Evolutionary conservation across 2,113 vertebrate species (phyloP), one percentile per base, ranked within the genome.

Genomic region (Steatornis caripensis): DNA sequence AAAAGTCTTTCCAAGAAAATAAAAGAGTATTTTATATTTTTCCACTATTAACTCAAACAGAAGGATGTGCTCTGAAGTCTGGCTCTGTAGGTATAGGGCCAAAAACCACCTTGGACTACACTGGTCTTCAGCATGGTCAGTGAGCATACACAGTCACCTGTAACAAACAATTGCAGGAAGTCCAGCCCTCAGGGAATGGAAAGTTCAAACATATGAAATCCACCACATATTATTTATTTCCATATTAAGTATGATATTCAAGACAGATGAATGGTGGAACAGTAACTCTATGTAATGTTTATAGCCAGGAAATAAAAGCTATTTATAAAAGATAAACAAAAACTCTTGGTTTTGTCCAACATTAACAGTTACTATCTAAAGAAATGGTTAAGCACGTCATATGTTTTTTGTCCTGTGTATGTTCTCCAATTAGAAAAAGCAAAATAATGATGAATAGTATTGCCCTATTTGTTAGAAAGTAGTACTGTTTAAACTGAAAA

Each of bases 81-180:
- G 46, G 32, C 11, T 76, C 68, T 84, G 51, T 6, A 86, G 8
- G 39, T 71, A 48, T 29, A 75, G 45, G 39, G 45, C 58, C 78
- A 93, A 90, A 85, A 94, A 39, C 2, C 18, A 81, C 26, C 64
- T 62, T 5, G 18, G 55, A 74, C 26, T 80, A 27, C 6, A 18
- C 1, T 43, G 43, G 12, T 70, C 58, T 87, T 76, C 79, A 89
- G 71, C 22, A 10, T 29, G 68, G 26, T 62, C 58, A 34, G 14
- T 58, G 66, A 79, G 45, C 2, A 0, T 24, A 51, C 15, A 26
- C 12, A 54, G 75, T 69, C 51, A 84, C 62, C 51, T 88, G 86
- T 54, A 58, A 61, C 37, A 77, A 89, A 93, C 86, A 95, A 95
- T 89, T 4, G 30, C 72, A 95, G 91, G 93, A 94, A 96, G 92